Conservation (phyloP, 2,888 invertebrate genomes). For the Drosophila lacicola region DNA sequence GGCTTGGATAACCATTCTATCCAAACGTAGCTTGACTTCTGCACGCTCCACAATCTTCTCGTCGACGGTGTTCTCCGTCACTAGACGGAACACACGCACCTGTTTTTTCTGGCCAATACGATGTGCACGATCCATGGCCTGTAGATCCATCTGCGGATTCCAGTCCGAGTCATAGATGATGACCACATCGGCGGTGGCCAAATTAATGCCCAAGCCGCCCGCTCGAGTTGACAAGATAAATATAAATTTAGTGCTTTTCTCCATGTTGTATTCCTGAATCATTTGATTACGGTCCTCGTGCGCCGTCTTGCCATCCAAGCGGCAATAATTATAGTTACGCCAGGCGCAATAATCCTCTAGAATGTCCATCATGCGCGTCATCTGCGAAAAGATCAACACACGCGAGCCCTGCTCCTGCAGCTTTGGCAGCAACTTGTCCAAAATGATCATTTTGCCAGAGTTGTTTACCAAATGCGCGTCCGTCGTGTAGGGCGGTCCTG, state of each 20-base stretch:
- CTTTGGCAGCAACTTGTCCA: constrained; percentile 97
- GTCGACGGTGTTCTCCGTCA: constrained; percentile 99
- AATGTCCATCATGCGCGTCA: constrained; percentile 98
- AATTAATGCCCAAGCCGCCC: constrained; percentile 98
- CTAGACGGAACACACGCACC: constrained; percentile 95
- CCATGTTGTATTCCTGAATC: constrained; percentile 97
- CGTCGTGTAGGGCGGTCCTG: constrained; percentile 98
- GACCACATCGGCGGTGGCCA: constrained; percentile 99
- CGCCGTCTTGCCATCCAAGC: constrained; percentile 97
- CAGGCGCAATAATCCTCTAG: constrained; percentile 98
- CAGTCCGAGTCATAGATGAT: constrained; percentile 99
- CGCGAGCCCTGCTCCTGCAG: constrained; percentile 95
- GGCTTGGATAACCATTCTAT: constrained; percentile 98
- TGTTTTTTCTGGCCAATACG: constrained; percentile 99
- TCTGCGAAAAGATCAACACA: constrained; percentile 97
- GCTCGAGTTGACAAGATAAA: constrained; percentile 99
- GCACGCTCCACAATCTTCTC: constrained; percentile 99
- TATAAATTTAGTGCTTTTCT: constrained; percentile 95
- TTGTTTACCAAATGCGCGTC: constrained; percentile 97
- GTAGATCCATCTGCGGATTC: constrained; percentile 99
- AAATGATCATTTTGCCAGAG: constrained; percentile 97
- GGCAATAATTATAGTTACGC: constrained; percentile 93
- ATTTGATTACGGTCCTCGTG: constrained; percentile 97
- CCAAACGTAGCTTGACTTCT: constrained; percentile 97
- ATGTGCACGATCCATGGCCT: constrained; percentile 98